These are phyloP conservation scores for Rugalucina vietnamica DNA, from an alignment of 2,888 invertebrate genomes.

Conservation along the genomic window DNA sequence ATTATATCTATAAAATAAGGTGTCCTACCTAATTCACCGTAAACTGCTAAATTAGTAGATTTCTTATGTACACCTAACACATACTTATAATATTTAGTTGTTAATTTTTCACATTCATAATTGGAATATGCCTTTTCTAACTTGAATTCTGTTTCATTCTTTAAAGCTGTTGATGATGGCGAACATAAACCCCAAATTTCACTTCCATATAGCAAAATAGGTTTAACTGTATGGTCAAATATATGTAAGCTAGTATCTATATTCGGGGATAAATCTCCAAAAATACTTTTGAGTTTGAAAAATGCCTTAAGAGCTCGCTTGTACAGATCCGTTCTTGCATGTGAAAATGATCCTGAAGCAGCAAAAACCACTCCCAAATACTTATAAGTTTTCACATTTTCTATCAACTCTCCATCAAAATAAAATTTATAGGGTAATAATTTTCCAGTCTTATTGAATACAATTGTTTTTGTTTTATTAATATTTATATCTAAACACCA, in stretches of 20 bases:
- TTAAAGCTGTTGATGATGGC: background rate
- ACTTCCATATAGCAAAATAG: background rate
- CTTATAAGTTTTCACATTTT: background rate
- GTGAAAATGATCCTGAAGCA: background rate
- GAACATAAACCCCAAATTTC: background rate
- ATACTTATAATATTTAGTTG: background rate
- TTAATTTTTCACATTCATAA: background rate
- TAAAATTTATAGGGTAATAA: background rate
- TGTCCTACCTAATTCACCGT: background rate
- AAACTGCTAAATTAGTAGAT: background rate
- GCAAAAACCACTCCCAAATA: background rate
- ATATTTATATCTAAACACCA: background rate
- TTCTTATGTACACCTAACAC: background rate
- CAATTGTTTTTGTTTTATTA: background rate
- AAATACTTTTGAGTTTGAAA: background rate
- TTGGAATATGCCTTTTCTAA: background rate
- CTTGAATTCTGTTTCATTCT: background rate
- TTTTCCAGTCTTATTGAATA: background rate
- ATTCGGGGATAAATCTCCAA: background rate
- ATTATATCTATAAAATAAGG: background rate
- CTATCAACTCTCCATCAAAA: background rate
- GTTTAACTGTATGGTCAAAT: background rate
- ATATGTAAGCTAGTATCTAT: background rate
- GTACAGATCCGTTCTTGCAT: background rate
- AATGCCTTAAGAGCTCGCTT: background rate